These are phyloP conservation scores for Galbula dea DNA, from an alignment of 2,113 vertebrate species.

Conservation along the genomic window DNA sequence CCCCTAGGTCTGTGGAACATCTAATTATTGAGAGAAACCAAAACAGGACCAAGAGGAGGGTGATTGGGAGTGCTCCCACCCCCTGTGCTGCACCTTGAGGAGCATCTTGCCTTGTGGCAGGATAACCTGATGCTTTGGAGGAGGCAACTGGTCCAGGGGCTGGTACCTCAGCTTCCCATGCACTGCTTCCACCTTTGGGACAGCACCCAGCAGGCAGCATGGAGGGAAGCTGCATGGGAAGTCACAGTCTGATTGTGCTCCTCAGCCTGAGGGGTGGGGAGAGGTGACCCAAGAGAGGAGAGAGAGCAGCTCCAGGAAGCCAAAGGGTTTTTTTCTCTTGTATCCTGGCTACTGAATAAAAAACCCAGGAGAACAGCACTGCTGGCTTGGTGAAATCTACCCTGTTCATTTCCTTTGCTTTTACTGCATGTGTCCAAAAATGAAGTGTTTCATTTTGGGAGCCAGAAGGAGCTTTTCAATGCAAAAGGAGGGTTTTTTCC, in stretches of 20 bases:
- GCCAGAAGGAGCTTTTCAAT: not conserved
- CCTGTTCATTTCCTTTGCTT: slow-evolving; percentile 40
- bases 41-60: not conserved
- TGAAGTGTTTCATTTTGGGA: slow-evolving; percentile 28
- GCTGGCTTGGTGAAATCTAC: not conserved
- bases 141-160: not conserved
- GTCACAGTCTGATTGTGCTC: not conserved
- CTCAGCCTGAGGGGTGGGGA: not conserved
- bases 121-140: not conserved
- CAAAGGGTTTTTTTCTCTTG: not conserved
- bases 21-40: not conserved
- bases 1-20: not conserved
- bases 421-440: not conserved
- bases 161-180: not conserved
- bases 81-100: not conserved
- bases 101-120: not conserved
- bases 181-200: not conserved
- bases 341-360: not conserved
- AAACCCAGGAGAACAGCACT: no score
- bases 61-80: not conserved
- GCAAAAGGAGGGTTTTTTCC: not conserved
- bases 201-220: not conserved
- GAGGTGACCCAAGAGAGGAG: not conserved
- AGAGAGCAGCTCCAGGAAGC: not conserved
- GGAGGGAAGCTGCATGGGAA: not conserved